Conservation (phyloP, 2,113 vertebrate genomes). For the Lophura nycthemera region DNA sequence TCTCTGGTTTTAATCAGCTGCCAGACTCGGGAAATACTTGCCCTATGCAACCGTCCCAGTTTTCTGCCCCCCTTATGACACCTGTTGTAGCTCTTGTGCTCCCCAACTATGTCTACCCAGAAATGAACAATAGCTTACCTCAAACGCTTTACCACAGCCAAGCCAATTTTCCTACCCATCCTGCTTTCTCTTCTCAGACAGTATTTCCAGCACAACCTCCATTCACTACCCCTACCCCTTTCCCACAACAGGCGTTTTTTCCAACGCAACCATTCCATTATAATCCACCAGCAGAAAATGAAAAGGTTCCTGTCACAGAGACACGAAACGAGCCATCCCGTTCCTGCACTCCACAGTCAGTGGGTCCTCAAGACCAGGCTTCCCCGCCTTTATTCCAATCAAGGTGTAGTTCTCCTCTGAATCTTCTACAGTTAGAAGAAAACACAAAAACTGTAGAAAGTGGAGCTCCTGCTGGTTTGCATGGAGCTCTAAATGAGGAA, state of each 20-base stretch:
- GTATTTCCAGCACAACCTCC: constrained; percentile 72
- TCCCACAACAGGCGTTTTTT: constrained; percentile 67
- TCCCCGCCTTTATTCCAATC: constrained; percentile 90
- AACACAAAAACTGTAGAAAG: constrained; percentile 79
- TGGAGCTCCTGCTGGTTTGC: neutral
- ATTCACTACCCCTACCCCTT: constrained; percentile 67
- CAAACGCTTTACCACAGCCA: constrained; percentile 79
- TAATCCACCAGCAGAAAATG: constrained; percentile 55
- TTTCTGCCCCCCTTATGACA: constrained; percentile 82
- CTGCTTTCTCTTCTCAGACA: constrained; percentile 63
- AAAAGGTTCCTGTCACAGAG: constrained; percentile 66
- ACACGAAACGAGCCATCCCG: constrained; percentile 69
- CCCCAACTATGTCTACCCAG: constrained; percentile 85
- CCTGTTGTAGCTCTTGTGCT: constrained; percentile 88
- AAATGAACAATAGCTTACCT: constrained; percentile 70
- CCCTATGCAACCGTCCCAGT: constrained; percentile 72
- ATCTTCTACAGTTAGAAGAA: constrained; percentile 93
- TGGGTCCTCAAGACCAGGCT: constrained; percentile 62
- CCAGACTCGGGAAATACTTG: constrained; percentile 73
- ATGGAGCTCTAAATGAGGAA: constrained; percentile 61
- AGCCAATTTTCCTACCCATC: constrained; percentile 69
- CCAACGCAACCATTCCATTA: constrained; percentile 74
- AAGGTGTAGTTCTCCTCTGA: constrained; percentile 92
- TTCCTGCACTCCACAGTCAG: constrained; percentile 81
- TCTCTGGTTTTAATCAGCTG: constrained; percentile 74